Evolutionary conservation across 2,113 vertebrate species (phyloP), one percentile per base, ranked within the genome.

Genomic region (Gavialis gangeticus): DNA sequence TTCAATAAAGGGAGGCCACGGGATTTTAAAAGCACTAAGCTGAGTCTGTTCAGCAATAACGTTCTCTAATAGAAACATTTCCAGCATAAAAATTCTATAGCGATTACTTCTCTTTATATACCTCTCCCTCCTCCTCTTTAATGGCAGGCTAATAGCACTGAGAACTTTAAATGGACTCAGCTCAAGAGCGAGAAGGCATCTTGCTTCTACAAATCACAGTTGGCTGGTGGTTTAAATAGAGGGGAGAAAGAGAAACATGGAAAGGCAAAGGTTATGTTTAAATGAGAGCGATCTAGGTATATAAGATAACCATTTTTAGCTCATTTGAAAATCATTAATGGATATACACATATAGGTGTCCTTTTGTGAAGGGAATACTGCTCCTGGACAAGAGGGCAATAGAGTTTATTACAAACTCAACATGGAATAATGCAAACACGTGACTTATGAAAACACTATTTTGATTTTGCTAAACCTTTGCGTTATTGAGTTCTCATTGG

Each of bases 81-180:
- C 88, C 78, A 28, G 37, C 75, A 88, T 54, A 93, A 4, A 76
- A 46, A 85, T 69, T 73, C 71, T 24, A 18, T 79, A 6, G 34
- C 46, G 21, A 73, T 54, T 85, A 94, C 60, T 27, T 69, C 55
- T 66, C 19, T 37, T 25, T 12, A 69, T 55, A 17, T n/a, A 66
- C 91, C 27, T 84, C 84, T 63, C 73, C 28, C 63, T 17, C 59
- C 58, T 22, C 55, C 67, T 57, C 3, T 1, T 66, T 10, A n/a
- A 66, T 17, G 28, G 30, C 19, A 34, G 34, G 30, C n/a, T 34
- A 3, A 30, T 0, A 0, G 37, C n/a, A 1, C 0, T 6, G 18
- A 90, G 2, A 87, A 18, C 14, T 62, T 21, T 34, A 71, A 37
- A 71, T 37, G 18, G 46, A 28, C 15, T 22, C 62, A 81, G 55